Evolutionary conservation across 2,888 invertebrate species (phyloP).

Genomic region (Cerastis leucographa): DNA sequence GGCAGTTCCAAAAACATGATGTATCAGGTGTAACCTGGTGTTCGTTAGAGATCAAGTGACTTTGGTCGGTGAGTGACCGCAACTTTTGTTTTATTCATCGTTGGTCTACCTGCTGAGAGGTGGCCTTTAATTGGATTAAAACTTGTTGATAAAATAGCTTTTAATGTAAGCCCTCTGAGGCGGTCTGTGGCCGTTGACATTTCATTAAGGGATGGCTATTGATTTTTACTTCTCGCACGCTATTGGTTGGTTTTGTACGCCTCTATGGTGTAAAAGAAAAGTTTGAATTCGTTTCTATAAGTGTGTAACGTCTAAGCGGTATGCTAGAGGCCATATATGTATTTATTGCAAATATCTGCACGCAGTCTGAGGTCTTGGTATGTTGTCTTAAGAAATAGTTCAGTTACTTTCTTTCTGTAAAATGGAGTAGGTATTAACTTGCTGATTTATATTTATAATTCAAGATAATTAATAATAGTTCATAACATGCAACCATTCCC

Average conservation of each 20-base stretch:
- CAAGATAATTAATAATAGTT: background rate
- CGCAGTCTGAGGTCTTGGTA: background rate
- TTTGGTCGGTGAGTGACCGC: conserved; percentile 72
- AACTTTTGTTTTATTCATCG: conserved; percentile 88
- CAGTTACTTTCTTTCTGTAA: background rate
- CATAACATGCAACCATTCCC: background rate
- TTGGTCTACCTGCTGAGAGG: conserved; percentile 83
- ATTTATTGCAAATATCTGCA: background rate
- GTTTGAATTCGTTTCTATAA: background rate
- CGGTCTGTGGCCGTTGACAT: conserved; percentile 78
- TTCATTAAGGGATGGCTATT: conserved; percentile 83
- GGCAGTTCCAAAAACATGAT: conserved; percentile 48
- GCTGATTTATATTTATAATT: background rate
- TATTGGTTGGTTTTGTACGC: conserved; percentile 63
- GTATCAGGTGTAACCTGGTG: conserved; percentile 39
- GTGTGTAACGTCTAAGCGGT: background rate
- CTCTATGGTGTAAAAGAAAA: conserved; percentile 36
- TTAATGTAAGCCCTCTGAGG: conserved; percentile 79
- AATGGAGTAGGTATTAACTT: no score
- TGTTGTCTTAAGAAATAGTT: background rate
- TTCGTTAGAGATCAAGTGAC: conserved; percentile 66
- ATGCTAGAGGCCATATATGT: no score
- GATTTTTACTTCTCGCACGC: conserved; percentile 75
- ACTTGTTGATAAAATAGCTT: conserved; percentile 86
- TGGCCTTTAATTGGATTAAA: conserved; percentile 87